phyloP scores from a whole-genome alignment of 1,140 invertebrate genomes.

The Neelides sp. region DNA sequence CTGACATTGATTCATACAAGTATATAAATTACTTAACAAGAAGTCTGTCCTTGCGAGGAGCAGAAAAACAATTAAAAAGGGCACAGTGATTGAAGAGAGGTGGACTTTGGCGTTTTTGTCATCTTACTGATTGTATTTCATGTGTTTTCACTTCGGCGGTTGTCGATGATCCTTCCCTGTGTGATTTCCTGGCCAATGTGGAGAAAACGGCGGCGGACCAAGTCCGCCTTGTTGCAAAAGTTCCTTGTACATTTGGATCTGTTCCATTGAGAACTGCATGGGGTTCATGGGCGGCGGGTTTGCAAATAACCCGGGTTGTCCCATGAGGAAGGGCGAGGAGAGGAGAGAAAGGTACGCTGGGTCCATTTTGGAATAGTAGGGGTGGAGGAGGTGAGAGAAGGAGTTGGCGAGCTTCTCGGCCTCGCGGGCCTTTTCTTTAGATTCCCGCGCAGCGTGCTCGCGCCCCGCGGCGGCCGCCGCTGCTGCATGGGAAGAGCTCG shows the following conservation, averaged over 20 bases:
- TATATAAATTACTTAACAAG: no score
- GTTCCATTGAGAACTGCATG: slow-evolving; percentile 35
- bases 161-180: no score
- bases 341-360: slow-evolving; percentile 35
- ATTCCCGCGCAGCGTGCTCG: slow-evolving; percentile 1
- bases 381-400: slow-evolving; percentile 4
- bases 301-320: slow-evolving; percentile 30
- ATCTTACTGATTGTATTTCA: no score
- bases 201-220: background rate
- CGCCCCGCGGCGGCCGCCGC: background rate
- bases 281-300: no score
- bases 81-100: no score
- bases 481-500: background rate
- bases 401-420: slow-evolving; percentile 3
- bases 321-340: slow-evolving; percentile 32
- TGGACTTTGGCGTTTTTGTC: no score
- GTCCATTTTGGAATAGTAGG: slow-evolving; percentile 34
- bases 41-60: no score
- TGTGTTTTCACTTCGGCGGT: no score
- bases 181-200: no score
- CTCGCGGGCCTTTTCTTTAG: slow-evolving; percentile 10
- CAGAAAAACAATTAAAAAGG: no score
- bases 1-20: no score
- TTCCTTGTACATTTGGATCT: slow-evolving; percentile 39
- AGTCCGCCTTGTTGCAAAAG: slow-evolving; percentile 27